phyloP scores from a whole-genome alignment of 2,888 invertebrate species.

The Tenthredo livida region DNA sequence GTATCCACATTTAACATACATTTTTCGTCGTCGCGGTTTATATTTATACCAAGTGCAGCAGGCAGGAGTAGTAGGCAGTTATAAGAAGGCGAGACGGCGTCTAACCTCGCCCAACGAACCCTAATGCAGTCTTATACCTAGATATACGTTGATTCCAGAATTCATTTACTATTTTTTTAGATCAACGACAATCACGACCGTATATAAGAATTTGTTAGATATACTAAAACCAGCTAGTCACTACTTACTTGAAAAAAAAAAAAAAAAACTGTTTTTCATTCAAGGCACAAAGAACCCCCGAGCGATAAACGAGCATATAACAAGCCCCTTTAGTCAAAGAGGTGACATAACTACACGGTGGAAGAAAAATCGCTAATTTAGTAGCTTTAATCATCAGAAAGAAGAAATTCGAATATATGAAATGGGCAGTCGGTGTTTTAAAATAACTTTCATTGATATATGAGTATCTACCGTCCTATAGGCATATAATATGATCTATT shows the following conservation, averaged over 20 bases:
- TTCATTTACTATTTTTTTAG: neutral
- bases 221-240: neutral
- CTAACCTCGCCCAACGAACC: neutral
- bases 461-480: too few relatives aligned
- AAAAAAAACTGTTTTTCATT: neutral
- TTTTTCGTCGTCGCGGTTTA: conserved; percentile 7
- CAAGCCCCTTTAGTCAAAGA: neutral
- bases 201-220: neutral
- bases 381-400: too few relatives aligned
- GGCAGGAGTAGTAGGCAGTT: neutral
- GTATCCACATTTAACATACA: neutral
- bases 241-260: neutral
- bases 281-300: neutral
- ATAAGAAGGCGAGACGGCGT: neutral
- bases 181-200: too few relatives aligned
- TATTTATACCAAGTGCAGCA: conserved; percentile 8
- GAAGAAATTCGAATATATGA: too few relatives aligned
- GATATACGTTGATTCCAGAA: neutral
- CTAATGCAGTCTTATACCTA: neutral
- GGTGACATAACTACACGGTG: neutral
- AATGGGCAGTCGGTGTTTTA: too few relatives aligned
- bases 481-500: too few relatives aligned
- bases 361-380: neutral
- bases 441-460: too few relatives aligned
- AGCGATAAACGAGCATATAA: neutral